Conservation (phyloP, 2,888 invertebrate species). For the Lobophora halterata region DNA sequence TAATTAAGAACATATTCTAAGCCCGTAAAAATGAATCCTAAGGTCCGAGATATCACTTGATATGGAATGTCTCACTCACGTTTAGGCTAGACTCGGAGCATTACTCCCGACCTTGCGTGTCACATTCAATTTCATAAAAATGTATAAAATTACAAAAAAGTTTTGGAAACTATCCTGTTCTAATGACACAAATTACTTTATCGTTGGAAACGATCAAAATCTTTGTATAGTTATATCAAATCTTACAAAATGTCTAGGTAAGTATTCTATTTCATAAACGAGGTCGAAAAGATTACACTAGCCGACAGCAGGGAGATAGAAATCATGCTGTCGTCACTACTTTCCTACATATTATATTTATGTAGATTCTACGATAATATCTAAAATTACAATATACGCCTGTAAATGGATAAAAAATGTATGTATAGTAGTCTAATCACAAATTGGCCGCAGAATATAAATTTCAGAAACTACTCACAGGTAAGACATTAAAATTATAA, state of each 20-base stretch:
- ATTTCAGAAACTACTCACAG: slow-evolving; percentile 38
- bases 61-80: slow-evolving; percentile 79
- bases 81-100: slow-evolving; percentile 62
- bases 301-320: slow-evolving; percentile 40
- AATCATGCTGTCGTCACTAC: slow-evolving; percentile 54
- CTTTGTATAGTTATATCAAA: slow-evolving; percentile 74
- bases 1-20: slow-evolving; percentile 8
- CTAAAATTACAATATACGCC: slow-evolving; percentile 70
- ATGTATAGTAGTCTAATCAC: slow-evolving; percentile 70
- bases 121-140: slow-evolving; percentile 74
- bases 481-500: slow-evolving; percentile 23
- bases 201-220: slow-evolving; percentile 57
- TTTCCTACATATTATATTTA: slow-evolving; percentile 48
- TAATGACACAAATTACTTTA: slow-evolving; percentile 51
- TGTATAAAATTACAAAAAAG: slow-evolving; percentile 80
- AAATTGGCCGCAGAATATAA: slow-evolving; percentile 71
- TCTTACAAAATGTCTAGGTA: slow-evolving; percentile 53
- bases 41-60: slow-evolving; percentile 50
- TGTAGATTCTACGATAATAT: slow-evolving; percentile 55
- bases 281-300: slow-evolving; percentile 62
- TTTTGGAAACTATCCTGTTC: slow-evolving; percentile 62
- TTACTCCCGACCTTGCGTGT: slow-evolving; percentile 60
- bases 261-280: slow-evolving; percentile 53
- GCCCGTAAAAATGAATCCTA: slow-evolving; percentile 11
- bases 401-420: slow-evolving; percentile 77